phyloP scores from a whole-genome alignment of 2,888 invertebrate species.

The Tinea pellionella region DNA sequence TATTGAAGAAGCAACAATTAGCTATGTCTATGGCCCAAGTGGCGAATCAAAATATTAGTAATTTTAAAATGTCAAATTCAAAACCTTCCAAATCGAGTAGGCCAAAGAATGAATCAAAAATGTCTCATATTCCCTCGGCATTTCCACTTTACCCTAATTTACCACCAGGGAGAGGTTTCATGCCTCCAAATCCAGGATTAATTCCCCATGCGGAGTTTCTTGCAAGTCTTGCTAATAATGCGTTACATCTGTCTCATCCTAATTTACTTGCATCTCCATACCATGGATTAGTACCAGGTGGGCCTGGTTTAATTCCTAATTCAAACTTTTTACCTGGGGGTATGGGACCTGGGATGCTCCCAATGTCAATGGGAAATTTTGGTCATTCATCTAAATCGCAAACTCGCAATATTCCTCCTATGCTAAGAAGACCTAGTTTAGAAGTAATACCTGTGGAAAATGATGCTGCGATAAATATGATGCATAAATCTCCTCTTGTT shows the following conservation, averaged over 20 bases:
- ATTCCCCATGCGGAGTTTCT: slow-evolving; percentile 61
- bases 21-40: slow-evolving; percentile 51
- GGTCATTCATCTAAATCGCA: slow-evolving; percentile 71
- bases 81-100: slow-evolving; percentile 49
- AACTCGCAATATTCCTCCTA: slow-evolving; percentile 67
- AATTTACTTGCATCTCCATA: slow-evolving; percentile 62
- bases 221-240: slow-evolving; percentile 53
- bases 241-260: slow-evolving; percentile 44
- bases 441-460: slow-evolving; percentile 65
- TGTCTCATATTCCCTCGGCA: slow-evolving; percentile 45
- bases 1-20: slow-evolving; percentile 58
- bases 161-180: slow-evolving; percentile 63
- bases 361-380: slow-evolving; percentile 62
- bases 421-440: slow-evolving; percentile 70
- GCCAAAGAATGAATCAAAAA: slow-evolving; percentile 52
- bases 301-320: slow-evolving; percentile 73
- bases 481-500: slow-evolving; percentile 41
- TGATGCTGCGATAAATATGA: slow-evolving; percentile 41
- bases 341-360: slow-evolving; percentile 49
- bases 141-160: slow-evolving; percentile 58
- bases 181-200: slow-evolving; percentile 67
- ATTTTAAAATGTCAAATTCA: slow-evolving; percentile 37
- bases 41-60: slow-evolving; percentile 35
- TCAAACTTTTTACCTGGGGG: slow-evolving; percentile 50
- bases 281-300: slow-evolving; percentile 62